Evolutionary conservation across 1,140 invertebrate species (phyloP), one percentile per base, ranked within the genome.

Genomic region (Chironomus tepperi): DNA sequence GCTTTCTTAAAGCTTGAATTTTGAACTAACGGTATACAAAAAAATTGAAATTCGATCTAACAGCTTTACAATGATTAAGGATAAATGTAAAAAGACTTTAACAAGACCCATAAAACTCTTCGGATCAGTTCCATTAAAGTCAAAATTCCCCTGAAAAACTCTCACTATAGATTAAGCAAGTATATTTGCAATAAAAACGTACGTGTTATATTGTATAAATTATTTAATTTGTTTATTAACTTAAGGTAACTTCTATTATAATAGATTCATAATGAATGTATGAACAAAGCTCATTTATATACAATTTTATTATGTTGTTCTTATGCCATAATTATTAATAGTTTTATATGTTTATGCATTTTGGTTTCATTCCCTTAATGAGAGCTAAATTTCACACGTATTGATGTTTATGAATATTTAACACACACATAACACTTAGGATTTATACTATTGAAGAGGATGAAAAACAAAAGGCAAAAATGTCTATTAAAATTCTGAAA

Each of bases 191-290:
- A 57, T 57, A 57, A 57, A 57, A 57, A 18, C 18, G 65, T 70
- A 70, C 65, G 65, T 70, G 65, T 70, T 18, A 70, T 70, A 18
- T 70, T 10, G 65, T 70, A 70, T 70, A 70, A 70, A 70, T 70
- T 70, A 70, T 70, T 70, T 70, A 19, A 70, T 70, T 70, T 19
- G 65, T 70, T 70, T 70, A 70, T 21, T 19, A 70, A 70, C 65
- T 57, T 57, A 57, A 57, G 47, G 47, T 57, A 57, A 12, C 12
- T n/a, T 57, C 47, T 15, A 57, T 57, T 57, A 57, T 57, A 57
- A 57, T 57, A 57, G 47, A 57, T 57, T 57, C 47, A n/a, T 57
- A 57, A 57, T 57, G 47, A n/a, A n/a, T n/a, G 47, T n/a, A 57
- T 34, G 24, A 34, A 34, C 24, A 34, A 34, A 34, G 24, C 24